Conservation (phyloP, 2,797 vertebrate genomes). For the Xiphophorus birchmanni region DNA sequence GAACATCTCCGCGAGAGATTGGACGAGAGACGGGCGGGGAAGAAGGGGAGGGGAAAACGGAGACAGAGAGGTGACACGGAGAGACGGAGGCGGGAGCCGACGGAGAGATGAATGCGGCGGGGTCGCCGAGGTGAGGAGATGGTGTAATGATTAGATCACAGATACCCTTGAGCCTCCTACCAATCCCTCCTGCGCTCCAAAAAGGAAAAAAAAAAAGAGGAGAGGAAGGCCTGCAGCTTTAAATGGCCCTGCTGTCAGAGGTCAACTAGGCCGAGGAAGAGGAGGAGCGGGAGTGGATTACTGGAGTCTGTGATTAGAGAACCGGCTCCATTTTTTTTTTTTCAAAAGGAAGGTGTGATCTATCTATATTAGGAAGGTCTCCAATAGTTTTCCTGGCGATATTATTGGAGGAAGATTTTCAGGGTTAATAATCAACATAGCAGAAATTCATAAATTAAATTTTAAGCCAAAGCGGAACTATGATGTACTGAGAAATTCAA, state of each 20-base stretch:
- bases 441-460: background rate
- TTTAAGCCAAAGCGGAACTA: background rate
- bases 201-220: conserved; percentile 6
- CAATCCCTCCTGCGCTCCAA: conserved; percentile 38
- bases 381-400: conserved; percentile 20
- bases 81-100: conserved; percentile 54
- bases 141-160: conserved; percentile 81
- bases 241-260: conserved; percentile 66
- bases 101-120: conserved; percentile 73
- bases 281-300: conserved; percentile 67
- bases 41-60: conserved; percentile 41
- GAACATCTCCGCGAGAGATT: conserved; percentile 43
- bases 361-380: conserved; percentile 5
- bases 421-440: background rate
- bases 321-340: conserved; percentile 7
- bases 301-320: conserved; percentile 30
- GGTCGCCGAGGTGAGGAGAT: conserved; percentile 74
- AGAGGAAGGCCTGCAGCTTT: conserved; percentile 55
- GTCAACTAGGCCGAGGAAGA: conserved; percentile 59
- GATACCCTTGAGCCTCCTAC: conserved; percentile 75
- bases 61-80: conserved; percentile 54
- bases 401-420: background rate
- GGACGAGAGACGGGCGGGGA: conserved; percentile 65
- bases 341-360: background rate
- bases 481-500: background rate